These are phyloP conservation scores for Argya squamiceps DNA, from an alignment of 2,797 vertebrate species.

Conservation along the genomic window DNA sequence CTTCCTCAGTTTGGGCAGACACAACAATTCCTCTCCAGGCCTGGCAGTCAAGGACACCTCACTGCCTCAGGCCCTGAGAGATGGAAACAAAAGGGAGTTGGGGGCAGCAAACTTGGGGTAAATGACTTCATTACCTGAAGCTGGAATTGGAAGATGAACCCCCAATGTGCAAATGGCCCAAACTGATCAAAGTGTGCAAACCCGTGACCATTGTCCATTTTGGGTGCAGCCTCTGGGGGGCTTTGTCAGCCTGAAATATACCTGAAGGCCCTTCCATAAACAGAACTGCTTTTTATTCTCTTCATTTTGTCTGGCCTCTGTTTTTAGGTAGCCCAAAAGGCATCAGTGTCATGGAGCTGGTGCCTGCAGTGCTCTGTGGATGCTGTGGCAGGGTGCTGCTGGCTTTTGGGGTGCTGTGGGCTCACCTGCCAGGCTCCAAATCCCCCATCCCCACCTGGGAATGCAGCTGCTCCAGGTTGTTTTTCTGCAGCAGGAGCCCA, in stretches of 20 bases:
- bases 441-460: background rate
- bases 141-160: background rate
- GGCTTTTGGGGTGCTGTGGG: background rate
- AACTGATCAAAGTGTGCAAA: background rate
- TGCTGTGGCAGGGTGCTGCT: background rate
- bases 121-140: fast-evolving
- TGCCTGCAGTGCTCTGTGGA: fast-evolving
- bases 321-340: background rate
- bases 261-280: background rate
- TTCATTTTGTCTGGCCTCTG: background rate
- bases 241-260: background rate
- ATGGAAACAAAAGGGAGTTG: background rate
- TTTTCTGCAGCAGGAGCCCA: background rate
- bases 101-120: background rate
- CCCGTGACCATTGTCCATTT: fast-evolving
- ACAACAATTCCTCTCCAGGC: background rate
- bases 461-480: background rate
- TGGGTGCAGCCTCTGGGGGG: background rate
- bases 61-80: background rate
- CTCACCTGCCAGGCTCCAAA: fast-evolving
- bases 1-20: background rate
- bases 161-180: background rate
- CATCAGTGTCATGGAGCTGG: fast-evolving
- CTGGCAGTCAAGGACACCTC: background rate
- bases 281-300: background rate